phyloP scores from a whole-genome alignment of 2,113 vertebrate genomes.

The Speoplatyrhinus poulsoni region DNA sequence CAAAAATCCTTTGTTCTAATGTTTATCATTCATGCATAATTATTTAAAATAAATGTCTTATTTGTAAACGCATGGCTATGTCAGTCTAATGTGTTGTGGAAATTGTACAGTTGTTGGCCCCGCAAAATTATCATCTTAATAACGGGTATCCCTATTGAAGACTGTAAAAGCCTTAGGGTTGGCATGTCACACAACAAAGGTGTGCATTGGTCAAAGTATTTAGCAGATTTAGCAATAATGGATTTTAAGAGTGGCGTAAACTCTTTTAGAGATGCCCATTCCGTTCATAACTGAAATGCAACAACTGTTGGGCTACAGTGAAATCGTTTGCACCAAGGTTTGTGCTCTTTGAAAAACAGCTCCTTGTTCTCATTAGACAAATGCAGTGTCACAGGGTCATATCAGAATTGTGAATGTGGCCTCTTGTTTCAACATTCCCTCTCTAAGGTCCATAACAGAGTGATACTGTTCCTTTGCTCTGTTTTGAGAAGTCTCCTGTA shows the following conservation, averaged over 20 bases:
- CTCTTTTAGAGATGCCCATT: too few relatives aligned
- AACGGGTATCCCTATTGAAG: slow-evolving; percentile 2
- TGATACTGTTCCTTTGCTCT: slow-evolving; percentile 8
- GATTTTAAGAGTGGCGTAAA: background rate
- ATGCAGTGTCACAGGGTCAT: slow-evolving; percentile 58
- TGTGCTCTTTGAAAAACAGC: slow-evolving; percentile 15
- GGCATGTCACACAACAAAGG: background rate
- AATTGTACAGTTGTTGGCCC: slow-evolving; percentile 4
- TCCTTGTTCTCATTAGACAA: slow-evolving; percentile 26
- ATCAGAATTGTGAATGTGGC: slow-evolving; percentile 48
- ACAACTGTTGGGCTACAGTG: background rate
- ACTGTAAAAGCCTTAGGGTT: slow-evolving; percentile 10
- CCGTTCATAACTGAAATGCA: background rate
- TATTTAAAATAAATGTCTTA: background rate
- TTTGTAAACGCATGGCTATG: background rate
- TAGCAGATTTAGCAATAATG: background rate
- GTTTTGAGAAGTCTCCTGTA: slow-evolving; percentile 7
- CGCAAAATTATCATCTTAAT: slow-evolving; percentile 4
- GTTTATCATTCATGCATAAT: background rate
- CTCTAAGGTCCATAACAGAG: slow-evolving; percentile 10
- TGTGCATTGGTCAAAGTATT: background rate
- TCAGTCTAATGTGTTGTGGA: background rate
- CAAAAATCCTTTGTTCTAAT: background rate
- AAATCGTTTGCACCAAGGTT: background rate
- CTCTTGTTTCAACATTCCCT: slow-evolving; percentile 42